A percentile compares a stretch with the other conserved stretches of the same genome.
These are phyloP conservation scores for Pocillopora damicornis DNA, from an alignment of 64 coral and sea anemone species.

Conservation along the genomic window DNA sequence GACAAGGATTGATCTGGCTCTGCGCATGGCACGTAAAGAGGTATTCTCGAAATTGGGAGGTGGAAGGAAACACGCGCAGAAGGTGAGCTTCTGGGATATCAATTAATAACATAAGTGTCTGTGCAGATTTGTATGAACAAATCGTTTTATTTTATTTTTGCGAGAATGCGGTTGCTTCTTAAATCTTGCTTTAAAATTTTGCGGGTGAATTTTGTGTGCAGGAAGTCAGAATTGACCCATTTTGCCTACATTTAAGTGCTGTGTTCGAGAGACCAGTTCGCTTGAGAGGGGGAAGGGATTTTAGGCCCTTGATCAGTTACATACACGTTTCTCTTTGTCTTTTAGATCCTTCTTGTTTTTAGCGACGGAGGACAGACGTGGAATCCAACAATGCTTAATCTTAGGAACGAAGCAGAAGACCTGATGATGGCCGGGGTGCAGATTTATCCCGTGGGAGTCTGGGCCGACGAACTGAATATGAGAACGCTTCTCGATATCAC, in stretches of 20 bases:
- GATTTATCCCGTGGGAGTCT: constrained; percentile 64
- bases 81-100: constrained; percentile 32
- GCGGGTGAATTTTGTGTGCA: too few relatives aligned
- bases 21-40: constrained; percentile 70
- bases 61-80: constrained; percentile 45
- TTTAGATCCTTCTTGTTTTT: constrained; percentile 66
- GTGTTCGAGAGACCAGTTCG: too few relatives aligned
- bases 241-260: too few relatives aligned
- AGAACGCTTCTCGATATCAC: constrained; percentile 60
- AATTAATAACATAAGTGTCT: not conserved
- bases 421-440: constrained; percentile 66
- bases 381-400: constrained; percentile 54
- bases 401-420: constrained; percentile 38
- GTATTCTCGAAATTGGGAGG: constrained; percentile 65
- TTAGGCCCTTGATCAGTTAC: not conserved
- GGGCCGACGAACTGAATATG: constrained; percentile 49
- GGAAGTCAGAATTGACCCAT: too few relatives aligned
- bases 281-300: too few relatives aligned
- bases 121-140: not conserved
- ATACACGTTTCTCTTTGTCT: not conserved
- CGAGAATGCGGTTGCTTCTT: too few relatives aligned
- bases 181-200: too few relatives aligned
- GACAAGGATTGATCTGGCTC: constrained; percentile 69
- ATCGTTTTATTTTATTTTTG: not conserved
- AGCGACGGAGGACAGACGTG: constrained; percentile 76